Evolutionary conservation across 2,113 vertebrate species (phyloP).

Genomic region (Pachypanchax playfairii): DNA sequence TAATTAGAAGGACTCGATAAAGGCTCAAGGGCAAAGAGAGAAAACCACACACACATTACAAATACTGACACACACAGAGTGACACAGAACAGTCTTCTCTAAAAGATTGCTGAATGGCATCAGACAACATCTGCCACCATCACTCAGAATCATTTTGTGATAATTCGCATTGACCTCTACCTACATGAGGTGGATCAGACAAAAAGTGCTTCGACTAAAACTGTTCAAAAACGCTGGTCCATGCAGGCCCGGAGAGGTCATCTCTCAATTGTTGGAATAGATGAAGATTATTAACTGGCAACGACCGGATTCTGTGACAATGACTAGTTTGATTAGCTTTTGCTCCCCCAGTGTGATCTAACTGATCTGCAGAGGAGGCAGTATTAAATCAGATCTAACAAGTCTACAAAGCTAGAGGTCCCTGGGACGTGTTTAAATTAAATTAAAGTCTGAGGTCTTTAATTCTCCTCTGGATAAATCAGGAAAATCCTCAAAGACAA

Average conservation of each 20-base stretch:
- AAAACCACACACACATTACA: slow-evolving; percentile 26
- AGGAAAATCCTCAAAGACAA: slow-evolving; percentile 27
- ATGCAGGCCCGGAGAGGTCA: background rate
- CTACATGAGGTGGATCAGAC: slow-evolving; percentile 33
- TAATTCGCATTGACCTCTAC: slow-evolving; percentile 63
- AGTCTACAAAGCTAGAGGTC: slow-evolving; percentile 20
- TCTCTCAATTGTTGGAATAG: slow-evolving; percentile 23
- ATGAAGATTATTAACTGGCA: slow-evolving; percentile 49
- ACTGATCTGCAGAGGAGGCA: slow-evolving; percentile 33
- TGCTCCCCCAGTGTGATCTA: slow-evolving; percentile 16
- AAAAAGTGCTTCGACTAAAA: slow-evolving; percentile 37
- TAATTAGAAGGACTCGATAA: slow-evolving; percentile 83
- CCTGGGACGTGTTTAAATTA: slow-evolving; percentile 27
- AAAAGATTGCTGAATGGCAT: slow-evolving; percentile 64
- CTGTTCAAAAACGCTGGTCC: slow-evolving; percentile 32
- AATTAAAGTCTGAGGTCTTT: slow-evolving; percentile 27
- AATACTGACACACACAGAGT: slow-evolving; percentile 26
- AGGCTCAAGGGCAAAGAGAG: slow-evolving; percentile 79
- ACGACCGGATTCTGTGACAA: slow-evolving; percentile 34
- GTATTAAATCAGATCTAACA: slow-evolving; percentile 48
- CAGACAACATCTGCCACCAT: slow-evolving; percentile 71
- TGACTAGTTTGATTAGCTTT: slow-evolving; percentile 47
- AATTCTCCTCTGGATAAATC: slow-evolving; percentile 18
- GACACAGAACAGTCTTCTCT: slow-evolving; percentile 50
- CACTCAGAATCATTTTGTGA: slow-evolving; percentile 60